Percentiles rank a stretch among this genome's conserved stretches.
Evolutionary conservation across 2,797 vertebrate genomes (phyloP).

Genomic region (Acrossocheilus fasciatus): DNA sequence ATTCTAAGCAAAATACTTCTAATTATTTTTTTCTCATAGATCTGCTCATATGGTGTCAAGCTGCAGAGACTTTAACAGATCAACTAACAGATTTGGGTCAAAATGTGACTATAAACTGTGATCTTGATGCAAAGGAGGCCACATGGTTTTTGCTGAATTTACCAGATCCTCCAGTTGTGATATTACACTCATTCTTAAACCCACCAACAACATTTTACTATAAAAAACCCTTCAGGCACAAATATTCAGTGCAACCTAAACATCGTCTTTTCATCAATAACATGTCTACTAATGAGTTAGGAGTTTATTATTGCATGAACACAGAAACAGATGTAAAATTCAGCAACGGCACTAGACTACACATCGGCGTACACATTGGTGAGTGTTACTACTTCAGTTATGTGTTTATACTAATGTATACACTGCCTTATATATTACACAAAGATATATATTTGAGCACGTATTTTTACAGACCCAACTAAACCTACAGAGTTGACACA

Average conservation of each 20-base stretch:
- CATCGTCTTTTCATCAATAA: slow-evolving; percentile 33
- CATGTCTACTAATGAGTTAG: slow-evolving; percentile 36
- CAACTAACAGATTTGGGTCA: not conserved
- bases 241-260: slow-evolving; percentile 32
- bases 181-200: not conserved
- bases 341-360: not conserved
- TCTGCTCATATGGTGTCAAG: not conserved
- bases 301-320: not conserved
- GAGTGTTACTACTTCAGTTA: not conserved
- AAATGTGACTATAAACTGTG: slow-evolving; percentile 10
- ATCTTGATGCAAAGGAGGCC: not conserved
- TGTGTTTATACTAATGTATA: too few relatives aligned
- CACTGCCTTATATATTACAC: too few relatives aligned
- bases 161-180: not conserved
- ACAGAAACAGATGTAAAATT: not conserved
- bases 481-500: not conserved
- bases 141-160: not conserved
- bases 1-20: not conserved
- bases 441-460: not conserved
- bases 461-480: not conserved
- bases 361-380: not conserved
- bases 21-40: not conserved
- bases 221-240: not conserved
- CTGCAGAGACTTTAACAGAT: not conserved
- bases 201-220: not conserved